A percentile compares a stretch with the other conserved stretches of the same genome.
These are phyloP conservation scores for Psittacula derbiana DNA, from an alignment of 2,797 vertebrate genomes.

Conservation along the genomic window DNA sequence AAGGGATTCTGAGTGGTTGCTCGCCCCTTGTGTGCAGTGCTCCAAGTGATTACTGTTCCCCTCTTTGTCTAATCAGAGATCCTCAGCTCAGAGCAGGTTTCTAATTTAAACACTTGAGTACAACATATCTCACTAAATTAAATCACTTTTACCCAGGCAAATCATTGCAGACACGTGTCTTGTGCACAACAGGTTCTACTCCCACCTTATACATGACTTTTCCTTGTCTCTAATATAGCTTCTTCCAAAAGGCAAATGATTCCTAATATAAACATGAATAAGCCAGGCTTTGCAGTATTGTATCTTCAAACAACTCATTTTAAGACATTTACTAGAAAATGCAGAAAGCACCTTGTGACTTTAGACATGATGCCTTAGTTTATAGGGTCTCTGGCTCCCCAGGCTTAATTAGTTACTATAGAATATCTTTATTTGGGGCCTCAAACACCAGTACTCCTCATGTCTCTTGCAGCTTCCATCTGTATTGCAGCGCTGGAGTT, in stretches of 20 bases:
- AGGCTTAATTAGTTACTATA: background rate
- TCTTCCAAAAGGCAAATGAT: background rate
- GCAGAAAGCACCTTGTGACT: background rate
- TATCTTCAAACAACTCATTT: background rate
- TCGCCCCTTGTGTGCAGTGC: background rate
- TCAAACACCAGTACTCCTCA: background rate
- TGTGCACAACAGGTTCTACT: background rate
- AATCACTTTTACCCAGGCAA: conserved; percentile 35
- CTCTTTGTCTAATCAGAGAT: conserved; percentile 30
- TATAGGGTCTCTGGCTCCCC: background rate
- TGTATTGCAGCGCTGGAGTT: background rate
- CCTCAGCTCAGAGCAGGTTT: conserved; percentile 6
- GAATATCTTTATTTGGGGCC: background rate
- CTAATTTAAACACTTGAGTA: conserved; percentile 30
- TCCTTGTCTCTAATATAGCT: background rate
- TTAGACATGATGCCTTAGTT: background rate
- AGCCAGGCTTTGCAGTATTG: background rate
- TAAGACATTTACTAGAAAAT: background rate
- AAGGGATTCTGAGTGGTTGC: conserved; percentile 22
- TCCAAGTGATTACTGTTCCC: conserved; percentile 23
- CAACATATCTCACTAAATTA: conserved; percentile 39
- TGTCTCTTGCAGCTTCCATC: background rate
- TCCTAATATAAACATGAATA: background rate
- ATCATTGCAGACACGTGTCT: background rate
- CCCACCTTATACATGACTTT: background rate